Conservation (phyloP, 2,113 vertebrate species). For the Baryphthengus martii region DNA sequence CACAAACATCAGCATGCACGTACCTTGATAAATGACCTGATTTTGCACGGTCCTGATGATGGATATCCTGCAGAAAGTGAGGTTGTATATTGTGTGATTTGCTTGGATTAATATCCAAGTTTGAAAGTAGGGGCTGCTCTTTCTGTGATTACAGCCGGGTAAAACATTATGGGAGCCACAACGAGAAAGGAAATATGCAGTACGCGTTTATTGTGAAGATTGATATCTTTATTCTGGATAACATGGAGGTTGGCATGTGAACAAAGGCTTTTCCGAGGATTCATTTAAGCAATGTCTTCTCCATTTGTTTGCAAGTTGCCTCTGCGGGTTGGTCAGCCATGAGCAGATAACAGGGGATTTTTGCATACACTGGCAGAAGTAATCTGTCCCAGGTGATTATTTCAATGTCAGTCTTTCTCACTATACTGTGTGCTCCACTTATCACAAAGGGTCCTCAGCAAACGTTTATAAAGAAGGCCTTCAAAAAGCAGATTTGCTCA, state of each 20-base stretch:
- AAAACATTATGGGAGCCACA: neutral
- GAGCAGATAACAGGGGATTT: neutral
- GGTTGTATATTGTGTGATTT: neutral
- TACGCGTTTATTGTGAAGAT: neutral
- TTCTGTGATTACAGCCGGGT: neutral
- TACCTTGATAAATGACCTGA: neutral
- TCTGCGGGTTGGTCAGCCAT: neutral
- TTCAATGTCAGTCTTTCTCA: neutral
- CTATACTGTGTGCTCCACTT: neutral
- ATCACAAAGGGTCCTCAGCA: neutral
- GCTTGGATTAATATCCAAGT: neutral
- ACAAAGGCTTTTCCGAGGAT: neutral
- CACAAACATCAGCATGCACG: neutral
- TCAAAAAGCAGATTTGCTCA: slow-evolving; percentile 19
- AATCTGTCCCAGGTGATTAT: neutral
- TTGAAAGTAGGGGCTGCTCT: neutral
- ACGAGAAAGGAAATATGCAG: neutral
- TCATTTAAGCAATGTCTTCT: neutral
- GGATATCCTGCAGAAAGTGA: neutral
- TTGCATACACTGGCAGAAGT: neutral
- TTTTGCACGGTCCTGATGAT: neutral
- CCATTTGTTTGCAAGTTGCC: neutral
- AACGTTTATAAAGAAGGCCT: neutral
- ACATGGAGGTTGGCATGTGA: neutral
- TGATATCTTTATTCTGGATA: neutral